Base-by-base conservation (phyloP, 2,797 vertebrate species). In the Ispidina lecontei region DNA sequence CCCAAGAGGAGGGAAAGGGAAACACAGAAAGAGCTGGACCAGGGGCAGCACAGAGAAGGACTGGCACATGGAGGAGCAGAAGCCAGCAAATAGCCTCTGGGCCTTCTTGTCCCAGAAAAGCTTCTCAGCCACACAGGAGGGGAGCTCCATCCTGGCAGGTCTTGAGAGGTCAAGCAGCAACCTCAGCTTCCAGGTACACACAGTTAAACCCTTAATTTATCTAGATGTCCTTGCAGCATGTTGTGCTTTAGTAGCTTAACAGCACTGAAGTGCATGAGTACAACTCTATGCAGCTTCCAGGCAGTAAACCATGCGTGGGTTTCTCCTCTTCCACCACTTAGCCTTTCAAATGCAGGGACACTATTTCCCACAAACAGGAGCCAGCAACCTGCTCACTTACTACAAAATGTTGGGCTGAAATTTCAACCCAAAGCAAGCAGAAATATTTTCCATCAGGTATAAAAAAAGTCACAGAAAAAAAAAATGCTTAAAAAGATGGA, bases 341-440 rank as follows among this genome's bases (percentile, higher is more conserved):
- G 13, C 46, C 47, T 79, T 75, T 64, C 62, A 92, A 92, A 88
- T 12, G 14, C 15, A 86, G 33, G 43, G 25, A 81, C 28, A 21
- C 16, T 19, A 43, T 68, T 91, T 93, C 68, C 71, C 80, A 90
- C 70, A 91, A 91, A 44, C 13, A 76, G 29, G 26, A 91, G 68
- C 33, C 72, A 94, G 62, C 35, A 60, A 93, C 14, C 62, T 72
- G 23, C 47, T 87, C 49, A 20, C 35, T 70, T 47, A 21, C 60
- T 91, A 73, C 44, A 88, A 79, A 64, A 88, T 51, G 15, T 12
- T 87, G 23, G 28, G 58, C 35, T 91, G 65, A 90, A 89, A 90
- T 83, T 90, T 90, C 90, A 89, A 43, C 55, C 47, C 41, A n/a
- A 8, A 91, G 35, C 37, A 78, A 94, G 16, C 16, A 19, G 22